Conservation (phyloP, 2,888 invertebrate species). For the Clistopyga incitator region DNA sequence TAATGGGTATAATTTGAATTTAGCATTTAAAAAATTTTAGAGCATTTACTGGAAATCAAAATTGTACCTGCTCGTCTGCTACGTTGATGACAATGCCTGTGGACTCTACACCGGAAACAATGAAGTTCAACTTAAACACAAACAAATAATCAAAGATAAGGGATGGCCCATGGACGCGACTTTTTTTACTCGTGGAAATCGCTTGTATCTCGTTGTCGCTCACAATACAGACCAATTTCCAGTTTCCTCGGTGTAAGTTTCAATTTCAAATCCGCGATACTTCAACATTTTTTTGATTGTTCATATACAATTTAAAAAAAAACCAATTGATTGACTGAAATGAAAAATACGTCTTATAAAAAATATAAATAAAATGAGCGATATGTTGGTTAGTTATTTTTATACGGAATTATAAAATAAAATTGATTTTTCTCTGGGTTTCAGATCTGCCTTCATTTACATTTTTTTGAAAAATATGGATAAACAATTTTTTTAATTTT, state of each 20-base stretch:
- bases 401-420: too few species aligned
- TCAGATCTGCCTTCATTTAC: too few species aligned
- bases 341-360: too few species aligned
- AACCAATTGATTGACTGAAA: not conserved
- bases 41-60: conserved; percentile 72
- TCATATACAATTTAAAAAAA: not conserved
- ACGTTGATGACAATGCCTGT: conserved; percentile 69
- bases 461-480: too few species aligned
- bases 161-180: conserved; percentile 72
- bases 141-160: conserved; percentile 69
- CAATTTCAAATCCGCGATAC: not conserved
- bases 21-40: conserved; percentile 48
- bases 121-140: conserved; percentile 62
- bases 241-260: conserved; percentile 72
- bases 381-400: too few species aligned
- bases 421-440: too few species aligned
- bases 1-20: not conserved
- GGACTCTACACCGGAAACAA: conserved; percentile 70
- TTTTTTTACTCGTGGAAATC: conserved; percentile 73
- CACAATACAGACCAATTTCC: conserved; percentile 69
- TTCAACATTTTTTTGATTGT: too few species aligned
- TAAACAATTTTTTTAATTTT: too few species aligned
- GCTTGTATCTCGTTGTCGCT: conserved; percentile 74
- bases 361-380: too few species aligned
- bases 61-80: conserved; percentile 74